phyloP scores from a whole-genome alignment of 2,797 vertebrate species.

The Sphenopsis melanotis region DNA sequence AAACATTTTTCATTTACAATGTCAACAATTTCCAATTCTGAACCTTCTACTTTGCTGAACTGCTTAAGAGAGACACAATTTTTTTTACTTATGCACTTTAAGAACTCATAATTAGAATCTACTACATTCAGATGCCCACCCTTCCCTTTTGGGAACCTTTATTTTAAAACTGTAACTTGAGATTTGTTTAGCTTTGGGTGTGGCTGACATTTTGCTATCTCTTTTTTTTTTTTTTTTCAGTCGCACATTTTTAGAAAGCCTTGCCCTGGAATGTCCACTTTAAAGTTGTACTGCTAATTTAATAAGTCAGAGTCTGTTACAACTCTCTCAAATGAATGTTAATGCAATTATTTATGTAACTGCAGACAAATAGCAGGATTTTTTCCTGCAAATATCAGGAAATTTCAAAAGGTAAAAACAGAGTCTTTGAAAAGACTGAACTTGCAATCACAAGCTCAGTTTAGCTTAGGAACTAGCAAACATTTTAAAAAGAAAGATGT shows the following conservation, averaged over 20 bases:
- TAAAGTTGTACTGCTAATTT: not conserved
- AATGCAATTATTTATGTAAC: not conserved
- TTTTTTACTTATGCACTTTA: not conserved
- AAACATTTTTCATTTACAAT: not conserved
- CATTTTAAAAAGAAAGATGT: not conserved
- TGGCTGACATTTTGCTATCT: conserved; percentile 2
- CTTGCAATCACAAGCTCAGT: not conserved
- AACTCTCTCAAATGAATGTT: not conserved
- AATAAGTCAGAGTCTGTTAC: not conserved
- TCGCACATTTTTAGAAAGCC: conserved; percentile 12
- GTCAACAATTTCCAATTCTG: not conserved
- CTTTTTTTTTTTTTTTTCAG: not conserved
- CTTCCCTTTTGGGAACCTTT: conserved; percentile 3
- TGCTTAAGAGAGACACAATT: not conserved
- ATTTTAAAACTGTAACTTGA: conserved; percentile 22
- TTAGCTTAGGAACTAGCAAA: not conserved
- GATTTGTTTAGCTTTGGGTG: conserved; percentile 24
- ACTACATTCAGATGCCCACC: not conserved
- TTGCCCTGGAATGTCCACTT: conserved; percentile 18
- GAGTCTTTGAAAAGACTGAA: not conserved
- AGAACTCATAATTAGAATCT: not conserved
- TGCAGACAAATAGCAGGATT: not conserved
- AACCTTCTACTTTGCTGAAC: not conserved
- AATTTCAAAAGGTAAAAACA: not conserved
- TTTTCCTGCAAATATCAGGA: not conserved